phyloP scores from a whole-genome alignment of 2,888 invertebrate genomes.

The Gasteruption jaculator region DNA sequence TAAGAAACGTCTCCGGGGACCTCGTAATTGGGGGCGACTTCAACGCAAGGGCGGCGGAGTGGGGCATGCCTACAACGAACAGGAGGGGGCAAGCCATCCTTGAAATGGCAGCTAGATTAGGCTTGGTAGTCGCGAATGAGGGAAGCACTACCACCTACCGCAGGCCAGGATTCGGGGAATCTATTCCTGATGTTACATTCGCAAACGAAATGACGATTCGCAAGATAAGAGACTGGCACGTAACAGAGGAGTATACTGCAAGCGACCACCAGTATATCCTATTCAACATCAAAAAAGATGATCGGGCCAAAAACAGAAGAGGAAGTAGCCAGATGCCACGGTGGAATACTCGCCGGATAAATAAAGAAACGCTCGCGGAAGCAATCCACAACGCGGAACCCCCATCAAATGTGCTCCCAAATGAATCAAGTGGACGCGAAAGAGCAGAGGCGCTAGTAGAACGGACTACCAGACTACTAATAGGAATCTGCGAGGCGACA shows the following conservation, averaged over 20 bases:
- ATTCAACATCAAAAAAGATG: constrained; percentile 4
- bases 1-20: constrained; percentile 3
- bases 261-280: constrained; percentile 23
- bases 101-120: constrained; percentile 26
- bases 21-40: constrained; percentile 18
- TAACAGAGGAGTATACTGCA: constrained; percentile 23
- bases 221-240: constrained; percentile 16
- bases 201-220: constrained; percentile 12
- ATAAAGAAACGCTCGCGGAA: too few relatives aligned
- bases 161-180: constrained; percentile 11
- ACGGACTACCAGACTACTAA: constrained; percentile 8
- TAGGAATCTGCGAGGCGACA: constrained; percentile 12
- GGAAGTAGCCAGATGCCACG: neutral
- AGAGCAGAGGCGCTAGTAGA: neutral
- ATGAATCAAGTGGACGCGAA: too few relatives aligned
- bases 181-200: constrained; percentile 21
- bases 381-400: too few relatives aligned
- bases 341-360: neutral
- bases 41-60: constrained; percentile 22
- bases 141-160: constrained; percentile 18
- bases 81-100: constrained; percentile 23
- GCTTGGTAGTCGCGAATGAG: constrained; percentile 14
- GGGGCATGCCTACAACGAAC: constrained; percentile 28
- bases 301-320: neutral
- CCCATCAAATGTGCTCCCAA: too few relatives aligned